Percentiles rank a stretch among this genome's conserved stretches.
phyloP scores from a whole-genome alignment of 2,888 invertebrate species.

The Monopis laevigella region DNA sequence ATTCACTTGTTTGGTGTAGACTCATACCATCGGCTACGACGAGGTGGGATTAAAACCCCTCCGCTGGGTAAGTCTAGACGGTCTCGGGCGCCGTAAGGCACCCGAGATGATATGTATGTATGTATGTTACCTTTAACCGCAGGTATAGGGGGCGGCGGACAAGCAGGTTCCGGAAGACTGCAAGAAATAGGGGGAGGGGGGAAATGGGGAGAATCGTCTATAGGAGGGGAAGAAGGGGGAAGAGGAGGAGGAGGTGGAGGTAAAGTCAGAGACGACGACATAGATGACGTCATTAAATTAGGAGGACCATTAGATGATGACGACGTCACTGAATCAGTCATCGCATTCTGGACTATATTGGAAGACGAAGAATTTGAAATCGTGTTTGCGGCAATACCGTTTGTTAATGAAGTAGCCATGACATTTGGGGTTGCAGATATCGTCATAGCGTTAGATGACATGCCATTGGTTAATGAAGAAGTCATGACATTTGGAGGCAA shows the following conservation, averaged over 20 bases:
- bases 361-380: too few relatives aligned
- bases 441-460: conserved; percentile 17
- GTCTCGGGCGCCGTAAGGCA: too few relatives aligned
- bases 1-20: too few relatives aligned
- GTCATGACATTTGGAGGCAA: conserved; percentile 19
- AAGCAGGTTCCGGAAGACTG: conserved; percentile 79
- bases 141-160: conserved; percentile 76
- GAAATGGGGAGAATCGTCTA: conserved; percentile 37
- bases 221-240: conserved; percentile 25
- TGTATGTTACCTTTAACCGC: conserved; percentile 33
- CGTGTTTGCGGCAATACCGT: too few relatives aligned
- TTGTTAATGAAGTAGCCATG: conserved; percentile 36
- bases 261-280: conserved; percentile 26
- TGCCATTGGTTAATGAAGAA: conserved; percentile 12
- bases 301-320: conserved; percentile 21
- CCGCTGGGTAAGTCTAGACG: too few relatives aligned
- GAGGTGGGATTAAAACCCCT: too few relatives aligned
- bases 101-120: too few relatives aligned
- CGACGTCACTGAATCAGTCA: conserved; percentile 13
- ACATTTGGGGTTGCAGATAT: conserved; percentile 17
- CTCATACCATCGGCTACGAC: too few relatives aligned
- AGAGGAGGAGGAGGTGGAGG: conserved; percentile 40
- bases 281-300: conserved; percentile 19
- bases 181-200: conserved; percentile 63
- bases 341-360: not conserved